phyloP scores from a whole-genome alignment of 2,113 vertebrate genomes.

The Psammodynastes pulverulentus region DNA sequence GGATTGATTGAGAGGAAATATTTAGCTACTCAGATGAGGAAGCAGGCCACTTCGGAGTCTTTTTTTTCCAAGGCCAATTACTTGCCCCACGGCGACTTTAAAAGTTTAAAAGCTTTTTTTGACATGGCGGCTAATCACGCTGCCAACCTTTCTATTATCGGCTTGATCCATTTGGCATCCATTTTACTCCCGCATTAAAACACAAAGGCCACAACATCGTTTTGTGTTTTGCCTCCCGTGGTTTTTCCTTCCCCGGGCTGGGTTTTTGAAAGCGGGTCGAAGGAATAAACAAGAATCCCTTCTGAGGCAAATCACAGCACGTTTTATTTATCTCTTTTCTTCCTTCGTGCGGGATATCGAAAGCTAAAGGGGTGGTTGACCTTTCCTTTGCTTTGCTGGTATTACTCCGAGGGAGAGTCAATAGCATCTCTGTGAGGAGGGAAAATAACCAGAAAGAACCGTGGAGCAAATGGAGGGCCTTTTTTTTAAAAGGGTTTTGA shows the following conservation, averaged over 20 bases:
- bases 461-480: slow-evolving; percentile 40
- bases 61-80: neutral
- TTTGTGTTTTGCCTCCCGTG: neutral
- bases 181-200: neutral
- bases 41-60: neutral
- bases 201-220: neutral
- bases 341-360: neutral
- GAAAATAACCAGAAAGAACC: slow-evolving; percentile 23
- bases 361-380: slow-evolving; percentile 44
- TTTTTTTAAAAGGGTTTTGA: slow-evolving; percentile 31
- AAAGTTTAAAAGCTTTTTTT: neutral
- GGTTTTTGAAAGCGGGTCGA: neutral
- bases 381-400: slow-evolving; percentile 27
- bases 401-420: slow-evolving; percentile 30
- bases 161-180: neutral
- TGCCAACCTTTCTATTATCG: neutral
- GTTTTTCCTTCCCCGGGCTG: slow-evolving; percentile 38
- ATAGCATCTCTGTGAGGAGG: slow-evolving; percentile 39
- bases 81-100: too few species aligned
- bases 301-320: neutral
- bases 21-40: neutral
- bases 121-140: neutral
- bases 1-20: neutral
- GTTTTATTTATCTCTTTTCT: slow-evolving; percentile 48
- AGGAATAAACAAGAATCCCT: neutral